These are phyloP conservation scores for Brevipalpus yothersi DNA, from an alignment of 1,140 invertebrate genomes.

Conservation along the genomic window DNA sequence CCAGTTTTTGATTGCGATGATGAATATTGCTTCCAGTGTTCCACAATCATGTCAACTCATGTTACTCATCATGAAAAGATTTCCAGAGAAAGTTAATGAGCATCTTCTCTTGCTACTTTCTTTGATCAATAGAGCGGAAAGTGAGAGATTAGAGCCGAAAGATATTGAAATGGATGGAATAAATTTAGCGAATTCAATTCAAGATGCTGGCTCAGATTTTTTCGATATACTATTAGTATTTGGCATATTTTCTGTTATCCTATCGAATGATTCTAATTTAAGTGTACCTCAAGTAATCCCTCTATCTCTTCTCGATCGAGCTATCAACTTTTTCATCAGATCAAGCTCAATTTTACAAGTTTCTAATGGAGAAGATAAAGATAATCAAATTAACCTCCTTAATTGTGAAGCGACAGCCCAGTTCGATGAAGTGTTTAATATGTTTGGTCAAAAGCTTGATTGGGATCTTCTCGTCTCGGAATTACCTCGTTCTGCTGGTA, in stretches of 20 bases:
- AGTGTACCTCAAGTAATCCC: background rate
- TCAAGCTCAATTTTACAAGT: background rate
- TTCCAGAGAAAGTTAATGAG: conserved; percentile 2
- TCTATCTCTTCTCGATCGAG: background rate
- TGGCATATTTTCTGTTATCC: background rate
- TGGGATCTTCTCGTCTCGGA: background rate
- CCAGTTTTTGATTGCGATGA: background rate
- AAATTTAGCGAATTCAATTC: background rate
- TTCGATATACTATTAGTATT: background rate
- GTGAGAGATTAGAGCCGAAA: no score
- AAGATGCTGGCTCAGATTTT: background rate
- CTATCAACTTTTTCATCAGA: background rate
- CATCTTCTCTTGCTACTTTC: background rate
- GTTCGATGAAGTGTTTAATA: background rate
- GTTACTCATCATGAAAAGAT: background rate
- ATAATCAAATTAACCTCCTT: background rate
- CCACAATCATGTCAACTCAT: background rate
- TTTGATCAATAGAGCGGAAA: background rate
- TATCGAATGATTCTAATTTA: background rate
- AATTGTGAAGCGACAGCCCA: background rate
- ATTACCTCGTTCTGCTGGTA: background rate
- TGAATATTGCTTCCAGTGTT: background rate
- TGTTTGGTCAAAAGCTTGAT: background rate
- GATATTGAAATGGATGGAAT: background rate
- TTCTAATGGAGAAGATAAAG: background rate